A percentile compares a stretch with the other conserved stretches of the same genome.
Evolutionary conservation across 2,888 invertebrate species (phyloP).

Genomic region (Psococerastis gibbosa): DNA sequence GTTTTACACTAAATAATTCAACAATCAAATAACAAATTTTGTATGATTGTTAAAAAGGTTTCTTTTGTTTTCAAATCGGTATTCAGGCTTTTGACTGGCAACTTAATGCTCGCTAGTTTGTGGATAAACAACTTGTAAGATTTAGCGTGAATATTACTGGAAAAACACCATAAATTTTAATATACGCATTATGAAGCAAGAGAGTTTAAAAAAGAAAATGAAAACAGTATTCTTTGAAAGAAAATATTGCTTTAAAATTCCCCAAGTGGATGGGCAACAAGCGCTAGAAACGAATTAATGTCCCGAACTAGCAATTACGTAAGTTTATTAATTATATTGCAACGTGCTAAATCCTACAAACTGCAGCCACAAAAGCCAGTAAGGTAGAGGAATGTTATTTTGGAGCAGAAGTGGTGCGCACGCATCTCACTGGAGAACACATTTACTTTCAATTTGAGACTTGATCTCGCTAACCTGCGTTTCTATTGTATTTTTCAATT

Average conservation of each 20-base stretch:
- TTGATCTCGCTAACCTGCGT: slow-evolving; percentile 93
- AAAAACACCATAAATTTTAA: too few species aligned
- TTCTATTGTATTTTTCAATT: slow-evolving; percentile 93
- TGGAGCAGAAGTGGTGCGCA: not conserved
- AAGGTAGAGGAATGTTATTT: not conserved
- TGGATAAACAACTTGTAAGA: not conserved
- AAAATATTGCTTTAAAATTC: too few species aligned
- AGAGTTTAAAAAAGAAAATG: too few species aligned
- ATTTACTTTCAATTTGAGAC: slow-evolving; percentile 91
- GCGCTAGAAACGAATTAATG: too few species aligned
- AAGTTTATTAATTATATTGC: too few species aligned
- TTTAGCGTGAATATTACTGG: not conserved
- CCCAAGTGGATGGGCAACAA: too few species aligned
- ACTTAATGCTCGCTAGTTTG: not conserved
- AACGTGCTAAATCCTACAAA: not conserved
- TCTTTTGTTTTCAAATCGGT: slow-evolving; percentile 11
- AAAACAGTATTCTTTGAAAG: too few species aligned
- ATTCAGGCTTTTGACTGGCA: slow-evolving; percentile 7
- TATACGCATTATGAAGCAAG: too few species aligned
- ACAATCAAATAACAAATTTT: slow-evolving; percentile 8
- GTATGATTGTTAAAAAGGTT: slow-evolving; percentile 9
- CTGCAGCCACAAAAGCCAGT: not conserved
- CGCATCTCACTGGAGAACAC: slow-evolving; percentile 73
- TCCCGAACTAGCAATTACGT: too few species aligned
- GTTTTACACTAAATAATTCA: slow-evolving; percentile 8